phyloP scores from a whole-genome alignment of 2,797 vertebrate genomes.

The Naso thynnoides region DNA sequence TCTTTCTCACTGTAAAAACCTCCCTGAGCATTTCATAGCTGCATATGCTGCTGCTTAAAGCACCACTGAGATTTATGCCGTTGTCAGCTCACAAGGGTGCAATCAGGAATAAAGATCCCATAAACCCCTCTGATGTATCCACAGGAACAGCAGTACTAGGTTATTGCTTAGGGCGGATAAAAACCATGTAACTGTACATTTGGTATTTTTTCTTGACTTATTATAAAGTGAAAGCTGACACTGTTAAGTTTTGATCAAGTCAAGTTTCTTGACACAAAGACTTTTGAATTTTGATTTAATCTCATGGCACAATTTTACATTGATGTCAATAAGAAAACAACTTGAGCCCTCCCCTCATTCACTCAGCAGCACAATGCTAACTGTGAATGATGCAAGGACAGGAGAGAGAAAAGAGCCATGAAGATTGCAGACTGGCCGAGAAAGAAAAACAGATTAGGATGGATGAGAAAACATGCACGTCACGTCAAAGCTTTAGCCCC shows the following conservation, averaged over 20 bases:
- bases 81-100: constrained; percentile 84
- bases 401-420: constrained; percentile 21
- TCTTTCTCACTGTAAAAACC: constrained; percentile 78
- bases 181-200: constrained; percentile 61
- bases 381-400: constrained; percentile 9
- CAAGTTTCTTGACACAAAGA: constrained; percentile 34
- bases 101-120: constrained; percentile 85
- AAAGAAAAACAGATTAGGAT: constrained; percentile 60
- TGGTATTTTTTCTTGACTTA: constrained; percentile 43
- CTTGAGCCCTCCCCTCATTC: constrained; percentile 21
- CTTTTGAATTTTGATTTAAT: constrained; percentile 47
- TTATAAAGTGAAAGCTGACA: constrained; percentile 54
- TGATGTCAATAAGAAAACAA: constrained; percentile 47
- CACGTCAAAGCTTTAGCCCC: constrained; percentile 64
- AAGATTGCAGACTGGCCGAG: constrained; percentile 45
- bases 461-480: constrained; percentile 55
- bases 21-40: constrained; percentile 81
- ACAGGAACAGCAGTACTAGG: constrained; percentile 77
- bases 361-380: constrained; percentile 16
- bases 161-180: constrained; percentile 79
- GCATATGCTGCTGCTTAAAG: constrained; percentile 84
- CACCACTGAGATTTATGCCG: constrained; percentile 81
- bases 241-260: constrained; percentile 49
- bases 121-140: constrained; percentile 84
- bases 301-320: constrained; percentile 15